Percentiles rank a stretch among this genome's conserved stretches.
Conservation (phyloP, 2,888 invertebrate species). For the Zaprionus bogoriensis region DNA sequence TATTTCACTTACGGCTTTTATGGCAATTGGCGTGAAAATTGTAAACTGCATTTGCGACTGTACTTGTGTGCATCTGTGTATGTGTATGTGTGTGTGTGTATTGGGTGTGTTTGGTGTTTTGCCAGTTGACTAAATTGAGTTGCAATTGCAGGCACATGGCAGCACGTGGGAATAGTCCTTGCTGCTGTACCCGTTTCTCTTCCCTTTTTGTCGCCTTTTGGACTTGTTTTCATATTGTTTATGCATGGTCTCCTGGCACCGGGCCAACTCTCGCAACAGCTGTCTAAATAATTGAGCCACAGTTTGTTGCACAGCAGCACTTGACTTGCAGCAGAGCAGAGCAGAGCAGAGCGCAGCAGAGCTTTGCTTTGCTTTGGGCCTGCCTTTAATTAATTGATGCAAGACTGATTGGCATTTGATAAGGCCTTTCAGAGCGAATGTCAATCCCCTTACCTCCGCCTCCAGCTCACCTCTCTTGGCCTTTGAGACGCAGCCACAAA, state of each 20-base stretch:
- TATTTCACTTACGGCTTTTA: constrained; percentile 72
- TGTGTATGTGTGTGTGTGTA: constrained; percentile 4
- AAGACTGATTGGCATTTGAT: constrained; percentile 33
- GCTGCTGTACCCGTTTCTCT: neutral
- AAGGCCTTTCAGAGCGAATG: constrained; percentile 15
- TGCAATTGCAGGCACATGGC: constrained; percentile 71
- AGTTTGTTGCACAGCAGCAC: constrained; percentile 8
- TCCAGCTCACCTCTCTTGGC: neutral
- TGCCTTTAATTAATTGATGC: constrained; percentile 48
- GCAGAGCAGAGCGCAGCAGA: too few relatives aligned
- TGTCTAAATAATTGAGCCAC: constrained; percentile 61
- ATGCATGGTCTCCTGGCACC: constrained; percentile 52
- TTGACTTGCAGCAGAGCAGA: neutral
- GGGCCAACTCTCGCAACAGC: constrained; percentile 11
- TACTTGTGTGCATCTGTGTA: constrained; percentile 7
- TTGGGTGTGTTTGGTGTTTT: constrained; percentile 28
- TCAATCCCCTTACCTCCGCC: neutral
- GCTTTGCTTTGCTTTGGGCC: constrained; percentile 2
- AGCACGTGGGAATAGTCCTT: constrained; percentile 67
- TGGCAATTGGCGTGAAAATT: constrained; percentile 74
- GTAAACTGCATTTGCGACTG: constrained; percentile 64
- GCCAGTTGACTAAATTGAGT: constrained; percentile 72
- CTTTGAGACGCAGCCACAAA: neutral
- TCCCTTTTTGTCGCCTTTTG: constrained; percentile 27
- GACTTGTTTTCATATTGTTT: constrained; percentile 52